Evolutionary conservation across 2,888 invertebrate genomes (phyloP).

Genomic region (Megaustenia siamemsis): DNA sequence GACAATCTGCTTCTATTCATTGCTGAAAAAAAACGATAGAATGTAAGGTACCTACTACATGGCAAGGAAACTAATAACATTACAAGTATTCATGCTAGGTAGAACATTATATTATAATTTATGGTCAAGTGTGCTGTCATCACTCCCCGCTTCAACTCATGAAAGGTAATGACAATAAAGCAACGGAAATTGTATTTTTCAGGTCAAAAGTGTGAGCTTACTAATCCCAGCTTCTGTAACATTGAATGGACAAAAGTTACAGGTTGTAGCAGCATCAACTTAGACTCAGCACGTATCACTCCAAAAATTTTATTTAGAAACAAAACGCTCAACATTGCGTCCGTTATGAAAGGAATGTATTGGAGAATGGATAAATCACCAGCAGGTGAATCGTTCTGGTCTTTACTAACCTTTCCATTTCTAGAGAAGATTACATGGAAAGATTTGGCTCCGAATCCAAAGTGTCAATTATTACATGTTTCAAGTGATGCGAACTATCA

Average conservation of each 20-base stretch:
- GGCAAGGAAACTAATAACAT: too few species aligned
- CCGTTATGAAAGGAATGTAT: conserved; percentile 4
- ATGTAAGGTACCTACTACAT: too few species aligned
- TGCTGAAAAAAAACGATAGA: too few species aligned
- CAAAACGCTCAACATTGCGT: not conserved
- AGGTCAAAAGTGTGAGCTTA: conserved; percentile 15
- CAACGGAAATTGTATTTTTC: too few species aligned
- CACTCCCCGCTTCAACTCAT: too few species aligned
- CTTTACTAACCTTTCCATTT: conserved; percentile 2
- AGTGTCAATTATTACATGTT: not conserved
- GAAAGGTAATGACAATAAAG: too few species aligned
- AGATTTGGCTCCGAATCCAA: not conserved
- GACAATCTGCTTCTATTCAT: too few species aligned
- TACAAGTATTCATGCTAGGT: too few species aligned
- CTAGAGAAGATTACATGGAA: conserved; percentile 5
- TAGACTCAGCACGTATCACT: not conserved
- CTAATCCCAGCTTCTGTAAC: conserved; percentile 19
- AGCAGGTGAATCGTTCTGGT: not conserved
- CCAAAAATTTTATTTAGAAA: not conserved
- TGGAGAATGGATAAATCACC: not conserved
- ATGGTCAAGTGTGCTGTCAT: too few species aligned
- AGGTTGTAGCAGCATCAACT: too few species aligned
- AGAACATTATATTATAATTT: too few species aligned
- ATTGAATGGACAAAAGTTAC: not conserved
- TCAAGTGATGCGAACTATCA: not conserved